phyloP scores from a whole-genome alignment of 2,113 vertebrate species.

The Zosterops lateralis region DNA sequence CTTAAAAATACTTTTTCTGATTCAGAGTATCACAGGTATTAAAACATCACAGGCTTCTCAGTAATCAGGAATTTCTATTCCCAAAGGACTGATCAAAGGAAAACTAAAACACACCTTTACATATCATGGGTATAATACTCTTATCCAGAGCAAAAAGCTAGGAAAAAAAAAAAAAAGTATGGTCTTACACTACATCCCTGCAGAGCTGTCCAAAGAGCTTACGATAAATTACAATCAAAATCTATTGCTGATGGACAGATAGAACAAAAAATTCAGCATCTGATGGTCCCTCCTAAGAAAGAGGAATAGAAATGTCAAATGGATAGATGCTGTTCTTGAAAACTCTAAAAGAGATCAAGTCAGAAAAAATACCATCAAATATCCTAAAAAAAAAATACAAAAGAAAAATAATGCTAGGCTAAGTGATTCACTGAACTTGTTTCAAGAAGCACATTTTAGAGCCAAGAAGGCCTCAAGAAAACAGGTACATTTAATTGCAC shows the following conservation, averaged over 20 bases:
- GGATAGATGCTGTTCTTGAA: neutral
- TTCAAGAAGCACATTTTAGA: neutral
- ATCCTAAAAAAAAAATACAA: neutral
- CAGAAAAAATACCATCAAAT: neutral
- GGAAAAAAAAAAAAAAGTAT: neutral
- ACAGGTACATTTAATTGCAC: conserved; percentile 19
- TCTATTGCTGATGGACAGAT: neutral
- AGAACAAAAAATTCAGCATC: neutral
- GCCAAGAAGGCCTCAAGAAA: conserved; percentile 3
- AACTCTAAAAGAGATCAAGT: neutral
- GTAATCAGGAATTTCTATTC: neutral
- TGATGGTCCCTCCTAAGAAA: neutral
- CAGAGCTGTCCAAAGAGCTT: neutral
- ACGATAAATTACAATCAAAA: neutral
- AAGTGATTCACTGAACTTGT: neutral
- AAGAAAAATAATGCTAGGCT: neutral
- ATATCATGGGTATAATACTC: neutral
- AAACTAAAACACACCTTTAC: neutral
- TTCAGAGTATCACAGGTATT: neutral
- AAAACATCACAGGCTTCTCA: neutral
- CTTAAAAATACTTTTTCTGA: neutral
- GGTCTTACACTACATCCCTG: neutral
- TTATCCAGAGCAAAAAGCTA: neutral
- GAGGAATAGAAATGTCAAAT: neutral
- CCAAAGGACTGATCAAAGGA: neutral